Base-by-base conservation (phyloP, 2,797 vertebrate species). In the Takifugu ocellatus region DNA sequence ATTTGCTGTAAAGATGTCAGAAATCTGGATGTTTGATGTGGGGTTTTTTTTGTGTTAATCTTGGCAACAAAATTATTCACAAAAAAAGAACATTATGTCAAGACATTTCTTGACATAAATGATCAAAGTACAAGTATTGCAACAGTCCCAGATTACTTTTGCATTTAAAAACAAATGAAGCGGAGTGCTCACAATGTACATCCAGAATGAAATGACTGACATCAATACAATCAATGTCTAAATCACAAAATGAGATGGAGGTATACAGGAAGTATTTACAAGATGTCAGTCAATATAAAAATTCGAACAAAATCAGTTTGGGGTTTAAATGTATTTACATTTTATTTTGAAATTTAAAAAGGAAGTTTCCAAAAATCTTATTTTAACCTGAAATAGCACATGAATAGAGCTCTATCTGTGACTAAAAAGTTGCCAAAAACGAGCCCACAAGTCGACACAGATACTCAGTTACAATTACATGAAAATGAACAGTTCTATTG, bases 121-220 rank as follows among this genome's bases (percentile, higher is more conserved):
- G 68, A 89, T 93, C 90, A 93, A 94, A 94, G 79, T 63, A 85
- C 77, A 86, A 21, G 91, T 98, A 98, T 97, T 98, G 95, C 95
- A 96, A 93, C 94, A 95, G 92, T 95, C 94, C 94, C 94, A 94
- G 90, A 93, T 89, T 92, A n/a, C n/a, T 31, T 26, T 31, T n/a
- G 48, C 44, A 27, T 52, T 43, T 14, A 43, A 55, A 70, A 74
- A 75, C 26, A 68, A 72, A 42, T 51, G 25, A n/a, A 60, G 59
- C 73, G 57, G 69, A 72, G 66, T 78, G 65, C 11, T 51, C 26
- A 39, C 21, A 53, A 56, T 66, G 51, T 63, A 27, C 24, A 25
- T 14, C 53, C 67, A 75, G 71, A 49, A 11, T 24, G 58, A 72
- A 54, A 63, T 61, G 63, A 58, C 52, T 70, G 60, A 63, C 66